phyloP scores from a whole-genome alignment of 64 coral and sea anemone genomes.

The Montipora sp. region DNA sequence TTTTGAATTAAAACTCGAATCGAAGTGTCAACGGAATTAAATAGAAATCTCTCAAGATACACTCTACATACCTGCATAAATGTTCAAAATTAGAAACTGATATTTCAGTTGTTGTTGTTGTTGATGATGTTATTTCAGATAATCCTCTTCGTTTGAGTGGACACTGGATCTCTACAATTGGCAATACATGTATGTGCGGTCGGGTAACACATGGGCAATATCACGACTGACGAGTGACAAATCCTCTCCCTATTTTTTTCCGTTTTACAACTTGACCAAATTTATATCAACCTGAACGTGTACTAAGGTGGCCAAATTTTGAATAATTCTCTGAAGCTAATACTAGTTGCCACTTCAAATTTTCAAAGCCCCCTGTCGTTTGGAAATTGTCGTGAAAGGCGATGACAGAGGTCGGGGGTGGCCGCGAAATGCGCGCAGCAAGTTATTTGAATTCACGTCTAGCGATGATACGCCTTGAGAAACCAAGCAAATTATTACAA shows the following conservation, averaged over 20 bases:
- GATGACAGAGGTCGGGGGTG: too few species aligned
- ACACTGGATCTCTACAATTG: not conserved
- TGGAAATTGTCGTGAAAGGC: too few species aligned
- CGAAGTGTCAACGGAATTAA: constrained; percentile 31
- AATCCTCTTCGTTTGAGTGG: not conserved
- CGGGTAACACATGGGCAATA: constrained; percentile 1
- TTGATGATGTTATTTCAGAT: not conserved
- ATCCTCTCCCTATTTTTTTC: not conserved
- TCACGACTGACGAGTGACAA: too few species aligned
- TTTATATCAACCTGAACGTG: too few species aligned
- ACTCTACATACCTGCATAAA: constrained; percentile 35
- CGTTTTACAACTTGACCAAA: too few species aligned
- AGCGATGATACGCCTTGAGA: too few species aligned
- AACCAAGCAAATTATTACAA: too few species aligned
- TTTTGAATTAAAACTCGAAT: not conserved
- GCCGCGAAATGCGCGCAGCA: too few species aligned
- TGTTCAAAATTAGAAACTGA: not conserved
- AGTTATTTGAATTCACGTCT: too few species aligned
- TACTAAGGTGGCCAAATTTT: not conserved
- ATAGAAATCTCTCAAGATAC: not conserved
- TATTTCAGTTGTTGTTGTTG: constrained; percentile 11
- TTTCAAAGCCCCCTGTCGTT: too few species aligned
- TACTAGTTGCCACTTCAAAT: not conserved
- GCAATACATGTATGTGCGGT: not conserved
- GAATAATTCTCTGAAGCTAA: not conserved